phyloP scores from a whole-genome alignment of 2,113 vertebrate genomes.

The Campylomormyrus tamandua region DNA sequence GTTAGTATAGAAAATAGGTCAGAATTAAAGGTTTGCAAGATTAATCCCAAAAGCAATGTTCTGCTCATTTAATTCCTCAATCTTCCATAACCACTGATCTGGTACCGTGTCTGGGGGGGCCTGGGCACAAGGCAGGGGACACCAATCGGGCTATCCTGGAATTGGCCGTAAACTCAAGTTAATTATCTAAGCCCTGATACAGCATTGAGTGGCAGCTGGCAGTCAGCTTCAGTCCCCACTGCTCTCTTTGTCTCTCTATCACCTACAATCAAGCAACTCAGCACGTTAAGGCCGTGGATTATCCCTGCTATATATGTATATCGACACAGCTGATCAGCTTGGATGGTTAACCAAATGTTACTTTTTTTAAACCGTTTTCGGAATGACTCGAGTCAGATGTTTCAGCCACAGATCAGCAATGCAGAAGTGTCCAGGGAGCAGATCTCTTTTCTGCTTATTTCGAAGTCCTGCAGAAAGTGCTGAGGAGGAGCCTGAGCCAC shows the following conservation, averaged over 20 bases:
- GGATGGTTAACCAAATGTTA: conserved; percentile 33
- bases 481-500: not conserved
- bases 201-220: not conserved
- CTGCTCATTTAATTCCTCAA: not conserved
- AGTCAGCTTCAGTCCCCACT: no score
- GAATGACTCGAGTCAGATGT: conserved; percentile 37
- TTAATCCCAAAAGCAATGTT: not conserved
- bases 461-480: not conserved
- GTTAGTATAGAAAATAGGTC: not conserved
- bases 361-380: conserved; percentile 33
- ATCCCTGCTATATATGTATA: conserved; percentile 39
- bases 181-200: not conserved
- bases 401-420: conserved; percentile 33
- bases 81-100: not conserved
- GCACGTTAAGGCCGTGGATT: not conserved
- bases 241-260: not conserved
- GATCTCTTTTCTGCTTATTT: not conserved
- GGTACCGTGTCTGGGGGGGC: not conserved
- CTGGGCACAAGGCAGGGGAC: not conserved
- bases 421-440: conserved; percentile 22
- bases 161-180: not conserved
- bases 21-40: not conserved
- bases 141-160: not conserved
- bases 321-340: conserved; percentile 46
- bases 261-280: not conserved